Percentiles rank a stretch among this genome's conserved stretches.
Evolutionary conservation across 2,888 invertebrate species (phyloP).

Genomic region (Danaus chrysippus): DNA sequence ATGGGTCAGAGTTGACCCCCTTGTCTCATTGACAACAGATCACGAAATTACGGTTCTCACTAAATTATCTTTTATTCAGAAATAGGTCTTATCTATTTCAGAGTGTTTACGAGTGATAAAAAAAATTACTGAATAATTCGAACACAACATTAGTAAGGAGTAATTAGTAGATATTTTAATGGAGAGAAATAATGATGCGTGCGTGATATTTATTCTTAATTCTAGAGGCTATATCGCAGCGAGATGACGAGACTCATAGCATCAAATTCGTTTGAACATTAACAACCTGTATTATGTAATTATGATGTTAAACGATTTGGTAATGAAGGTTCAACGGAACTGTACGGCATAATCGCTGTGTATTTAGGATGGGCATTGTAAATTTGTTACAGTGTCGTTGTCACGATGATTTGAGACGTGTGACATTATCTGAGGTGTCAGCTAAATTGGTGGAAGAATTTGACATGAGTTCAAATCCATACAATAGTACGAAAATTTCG

Average conservation of each 20-base stretch:
- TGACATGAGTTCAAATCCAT: neutral
- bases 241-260: too few species aligned
- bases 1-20: constrained; percentile 52
- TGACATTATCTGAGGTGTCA: constrained; percentile 9
- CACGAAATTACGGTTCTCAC: constrained; percentile 29
- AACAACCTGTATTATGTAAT: neutral
- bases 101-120: too few species aligned
- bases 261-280: neutral
- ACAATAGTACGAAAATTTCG: neutral
- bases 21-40: constrained; percentile 41
- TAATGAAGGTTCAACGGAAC: constrained; percentile 18
- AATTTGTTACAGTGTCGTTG: constrained; percentile 47
- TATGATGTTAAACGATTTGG: constrained; percentile 14
- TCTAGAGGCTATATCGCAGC: too few species aligned
- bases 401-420: constrained; percentile 34
- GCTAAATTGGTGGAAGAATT: neutral
- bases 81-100: too few species aligned
- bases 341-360: constrained; percentile 22
- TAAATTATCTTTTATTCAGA: neutral
- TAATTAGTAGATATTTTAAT: too few species aligned
- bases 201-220: too few species aligned
- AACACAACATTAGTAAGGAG: too few species aligned
- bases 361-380: constrained; percentile 44
- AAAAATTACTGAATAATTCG: too few species aligned
- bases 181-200: too few species aligned